Percentiles rank a stretch among this genome's conserved stretches.
Conservation (phyloP, 2,888 invertebrate species). For the Tiliacea aurago region DNA sequence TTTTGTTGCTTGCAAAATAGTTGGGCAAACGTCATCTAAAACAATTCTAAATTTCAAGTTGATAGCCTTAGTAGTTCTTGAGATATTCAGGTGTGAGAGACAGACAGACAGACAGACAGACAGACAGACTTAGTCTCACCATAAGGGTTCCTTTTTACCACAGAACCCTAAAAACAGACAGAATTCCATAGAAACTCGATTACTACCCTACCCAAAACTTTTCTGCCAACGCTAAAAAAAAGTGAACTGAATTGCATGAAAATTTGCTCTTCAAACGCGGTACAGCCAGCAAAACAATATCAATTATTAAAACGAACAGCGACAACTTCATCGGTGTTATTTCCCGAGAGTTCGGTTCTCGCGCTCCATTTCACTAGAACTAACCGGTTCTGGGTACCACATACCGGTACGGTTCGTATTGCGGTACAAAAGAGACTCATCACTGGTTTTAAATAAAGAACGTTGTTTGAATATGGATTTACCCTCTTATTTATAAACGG, state of each 20-base stretch:
- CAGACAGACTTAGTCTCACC: too few relatives aligned
- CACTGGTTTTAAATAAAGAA: conserved; percentile 48
- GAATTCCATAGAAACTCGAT: background rate
- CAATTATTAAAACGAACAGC: conserved; percentile 64
- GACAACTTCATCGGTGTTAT: conserved; percentile 67
- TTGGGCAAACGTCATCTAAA: too few relatives aligned
- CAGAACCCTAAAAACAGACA: too few relatives aligned
- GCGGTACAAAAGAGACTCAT: conserved; percentile 63
- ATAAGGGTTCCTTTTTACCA: too few relatives aligned
- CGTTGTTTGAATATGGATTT: conserved; percentile 23
- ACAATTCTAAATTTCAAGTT: too few relatives aligned
- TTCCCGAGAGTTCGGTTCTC: conserved; percentile 66
- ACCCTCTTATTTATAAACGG: background rate
- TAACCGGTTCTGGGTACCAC: conserved; percentile 41
- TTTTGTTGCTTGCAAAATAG: too few relatives aligned
- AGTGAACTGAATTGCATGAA: conserved; percentile 32
- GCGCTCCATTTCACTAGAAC: conserved; percentile 67
- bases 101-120: too few relatives aligned
- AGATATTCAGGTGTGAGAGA: too few relatives aligned
- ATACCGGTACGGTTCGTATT: conserved; percentile 34
- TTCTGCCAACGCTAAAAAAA: conserved; percentile 32
- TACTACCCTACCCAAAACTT: background rate
- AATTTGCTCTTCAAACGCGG: conserved; percentile 37
- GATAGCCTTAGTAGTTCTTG: too few relatives aligned
- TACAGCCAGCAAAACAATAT: conserved; percentile 60